phyloP scores from a whole-genome alignment of 2,888 invertebrate species.

The Nephrotoma appendiculata region DNA sequence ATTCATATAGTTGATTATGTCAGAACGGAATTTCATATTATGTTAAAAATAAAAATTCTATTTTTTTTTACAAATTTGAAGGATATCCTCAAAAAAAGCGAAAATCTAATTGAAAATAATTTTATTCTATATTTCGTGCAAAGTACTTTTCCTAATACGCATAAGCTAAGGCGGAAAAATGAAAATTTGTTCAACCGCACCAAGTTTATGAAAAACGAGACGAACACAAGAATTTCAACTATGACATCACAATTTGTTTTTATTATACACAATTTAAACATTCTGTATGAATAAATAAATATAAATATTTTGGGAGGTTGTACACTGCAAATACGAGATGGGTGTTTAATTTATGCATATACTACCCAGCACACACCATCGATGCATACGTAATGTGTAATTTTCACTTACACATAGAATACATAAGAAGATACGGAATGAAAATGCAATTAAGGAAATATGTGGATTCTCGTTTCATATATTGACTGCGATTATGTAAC shows the following conservation, averaged over 20 bases:
- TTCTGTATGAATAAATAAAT: background rate
- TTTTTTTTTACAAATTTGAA: no score
- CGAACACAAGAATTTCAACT: background rate
- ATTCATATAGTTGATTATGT: no score
- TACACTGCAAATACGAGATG: background rate
- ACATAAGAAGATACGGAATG: background rate
- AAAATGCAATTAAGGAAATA: background rate
- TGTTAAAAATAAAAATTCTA: no score
- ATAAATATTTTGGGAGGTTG: background rate
- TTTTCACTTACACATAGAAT: background rate
- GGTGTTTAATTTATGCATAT: background rate
- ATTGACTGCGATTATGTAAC: background rate
- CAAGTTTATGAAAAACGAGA: background rate
- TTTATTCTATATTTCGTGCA: background rate
- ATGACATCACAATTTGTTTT: background rate
- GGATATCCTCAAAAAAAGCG: no score
- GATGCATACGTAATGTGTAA: background rate
- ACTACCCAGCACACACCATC: background rate
- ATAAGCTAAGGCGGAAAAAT: background rate
- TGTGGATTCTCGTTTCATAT: background rate
- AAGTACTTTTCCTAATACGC: background rate
- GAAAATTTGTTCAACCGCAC: background rate
- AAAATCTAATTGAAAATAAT: background rate
- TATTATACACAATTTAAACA: background rate
- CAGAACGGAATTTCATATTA: no score